Evolutionary conservation across 2,888 invertebrate genomes (phyloP).

Genomic region (Sinohyriopsis cumingii): DNA sequence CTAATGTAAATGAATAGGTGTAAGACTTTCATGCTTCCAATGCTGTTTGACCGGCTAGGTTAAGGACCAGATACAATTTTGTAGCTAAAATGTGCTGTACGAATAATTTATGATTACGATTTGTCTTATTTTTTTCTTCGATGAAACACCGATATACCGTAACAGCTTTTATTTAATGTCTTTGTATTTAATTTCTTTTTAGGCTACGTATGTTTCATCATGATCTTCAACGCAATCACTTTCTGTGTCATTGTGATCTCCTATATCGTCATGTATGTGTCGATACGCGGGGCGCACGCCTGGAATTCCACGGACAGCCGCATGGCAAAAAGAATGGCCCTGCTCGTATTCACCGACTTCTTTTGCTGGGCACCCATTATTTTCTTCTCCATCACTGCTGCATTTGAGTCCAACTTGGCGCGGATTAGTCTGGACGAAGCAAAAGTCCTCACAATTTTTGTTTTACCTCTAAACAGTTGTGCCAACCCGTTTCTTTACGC

Average conservation of each 20-base stretch:
- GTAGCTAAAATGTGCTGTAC: too few relatives aligned
- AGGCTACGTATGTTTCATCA: conserved; percentile 69
- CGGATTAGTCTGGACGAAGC: conserved; percentile 95
- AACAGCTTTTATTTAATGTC: not conserved
- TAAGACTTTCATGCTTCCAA: too few relatives aligned
- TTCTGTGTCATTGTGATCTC: conserved; percentile 96
- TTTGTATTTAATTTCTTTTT: conserved; percentile 25
- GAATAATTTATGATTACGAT: too few relatives aligned
- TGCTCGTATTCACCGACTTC: conserved; percentile 97
- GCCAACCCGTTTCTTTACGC: conserved; percentile 99
- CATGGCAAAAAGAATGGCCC: conserved; percentile 96
- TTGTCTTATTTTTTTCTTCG: too few relatives aligned
- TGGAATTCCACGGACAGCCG: conserved; percentile 98
- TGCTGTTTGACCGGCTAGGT: too few relatives aligned
- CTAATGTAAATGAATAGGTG: too few relatives aligned
- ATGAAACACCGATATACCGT: too few relatives aligned
- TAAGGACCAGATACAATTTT: too few relatives aligned
- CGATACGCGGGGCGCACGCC: conserved; percentile 92
- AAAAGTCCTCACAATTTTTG: conserved; percentile 95
- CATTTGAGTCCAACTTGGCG: conserved; percentile 84
- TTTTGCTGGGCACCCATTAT: conserved; percentile 99
- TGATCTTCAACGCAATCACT: conserved; percentile 77
- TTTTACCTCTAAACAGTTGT: conserved; percentile 95
- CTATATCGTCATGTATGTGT: conserved; percentile 97
- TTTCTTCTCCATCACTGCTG: conserved; percentile 93